Percentiles rank a stretch among this genome's conserved stretches.
These are phyloP conservation scores for Ypsolopha scabrella DNA, from an alignment of 2,888 invertebrate species.

Conservation along the genomic window DNA sequence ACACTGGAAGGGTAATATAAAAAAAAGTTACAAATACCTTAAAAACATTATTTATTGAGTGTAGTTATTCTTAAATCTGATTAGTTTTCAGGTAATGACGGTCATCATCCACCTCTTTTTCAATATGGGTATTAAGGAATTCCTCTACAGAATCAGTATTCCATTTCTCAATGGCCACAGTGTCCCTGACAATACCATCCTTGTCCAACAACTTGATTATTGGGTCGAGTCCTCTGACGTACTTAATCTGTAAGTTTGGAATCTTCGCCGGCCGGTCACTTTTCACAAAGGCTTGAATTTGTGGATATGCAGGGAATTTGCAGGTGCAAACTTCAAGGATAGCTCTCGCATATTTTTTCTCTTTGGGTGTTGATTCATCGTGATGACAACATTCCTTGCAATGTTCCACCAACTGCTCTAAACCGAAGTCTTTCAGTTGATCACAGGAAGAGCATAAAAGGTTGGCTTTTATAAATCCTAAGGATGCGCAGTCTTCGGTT, in stretches of 20 bases:
- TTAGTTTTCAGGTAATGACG: constrained; percentile 72
- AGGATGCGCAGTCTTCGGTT: constrained; percentile 83
- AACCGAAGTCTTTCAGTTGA: constrained; percentile 80
- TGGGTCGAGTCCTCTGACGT: constrained; percentile 94
- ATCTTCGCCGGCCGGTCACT: constrained; percentile 91
- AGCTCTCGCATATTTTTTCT: constrained; percentile 89
- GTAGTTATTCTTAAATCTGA: constrained; percentile 42
- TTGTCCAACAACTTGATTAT: constrained; percentile 91
- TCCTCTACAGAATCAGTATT: constrained; percentile 98
- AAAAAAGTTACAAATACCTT: background rate
- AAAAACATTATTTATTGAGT: background rate
- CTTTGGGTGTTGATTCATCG: constrained; percentile 74
- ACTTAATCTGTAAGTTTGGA: constrained; percentile 91
- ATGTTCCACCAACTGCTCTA: constrained; percentile 74
- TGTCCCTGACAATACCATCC: constrained; percentile 85
- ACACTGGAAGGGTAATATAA: background rate
- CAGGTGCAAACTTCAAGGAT: constrained; percentile 97
- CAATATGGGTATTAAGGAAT: constrained; percentile 91
- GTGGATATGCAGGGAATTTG: constrained; percentile 97
- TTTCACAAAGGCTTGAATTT: constrained; percentile 98
- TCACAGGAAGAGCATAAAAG: constrained; percentile 92
- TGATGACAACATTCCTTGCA: constrained; percentile 86
- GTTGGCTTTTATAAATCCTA: constrained; percentile 89
- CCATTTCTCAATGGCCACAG: constrained; percentile 97
- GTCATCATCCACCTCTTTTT: constrained; percentile 67